Percentiles rank a stretch among this genome's conserved stretches.
Evolutionary conservation across 2,888 invertebrate genomes (phyloP).

Genomic region (Apamea crenata): DNA sequence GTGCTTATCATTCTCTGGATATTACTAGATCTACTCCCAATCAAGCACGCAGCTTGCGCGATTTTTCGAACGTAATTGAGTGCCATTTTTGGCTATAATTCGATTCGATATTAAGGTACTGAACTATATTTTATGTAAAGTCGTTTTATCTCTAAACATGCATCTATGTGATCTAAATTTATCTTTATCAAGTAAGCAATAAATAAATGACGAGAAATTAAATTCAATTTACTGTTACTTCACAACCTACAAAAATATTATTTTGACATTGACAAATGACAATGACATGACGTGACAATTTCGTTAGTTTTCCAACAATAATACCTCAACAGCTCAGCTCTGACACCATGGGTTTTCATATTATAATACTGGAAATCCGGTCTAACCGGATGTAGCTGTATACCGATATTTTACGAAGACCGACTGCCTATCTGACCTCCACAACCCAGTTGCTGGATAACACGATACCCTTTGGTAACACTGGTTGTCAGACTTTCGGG

Average conservation of each 20-base stretch:
- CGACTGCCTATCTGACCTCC: too few species aligned
- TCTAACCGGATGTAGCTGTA: too few species aligned
- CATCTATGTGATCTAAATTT: not conserved
- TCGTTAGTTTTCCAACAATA: not conserved
- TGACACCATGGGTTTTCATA: conserved; percentile 12
- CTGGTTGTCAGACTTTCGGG: too few species aligned
- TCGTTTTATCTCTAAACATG: conserved; percentile 8
- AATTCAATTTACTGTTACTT: conserved; percentile 35
- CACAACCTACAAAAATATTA: conserved; percentile 54
- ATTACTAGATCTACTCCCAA: conserved; percentile 55
- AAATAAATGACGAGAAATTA: conserved; percentile 7
- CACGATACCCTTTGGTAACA: too few species aligned
- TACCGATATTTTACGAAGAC: not conserved
- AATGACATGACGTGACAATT: conserved; percentile 45
- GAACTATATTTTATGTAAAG: not conserved
- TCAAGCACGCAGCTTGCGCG: conserved; percentile 65
- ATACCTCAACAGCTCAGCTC: not conserved
- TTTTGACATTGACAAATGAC: conserved; percentile 50
- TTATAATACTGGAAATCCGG: not conserved
- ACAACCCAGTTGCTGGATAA: not conserved
- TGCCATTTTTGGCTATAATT: conserved; percentile 76
- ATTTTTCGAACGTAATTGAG: conserved; percentile 79
- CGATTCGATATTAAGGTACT: not conserved
- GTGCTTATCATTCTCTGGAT: conserved; percentile 74
- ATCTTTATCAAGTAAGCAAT: conserved; percentile 6